These are phyloP conservation scores for Ispidina lecontei DNA, from an alignment of 2,797 vertebrate species.

Conservation along the genomic window DNA sequence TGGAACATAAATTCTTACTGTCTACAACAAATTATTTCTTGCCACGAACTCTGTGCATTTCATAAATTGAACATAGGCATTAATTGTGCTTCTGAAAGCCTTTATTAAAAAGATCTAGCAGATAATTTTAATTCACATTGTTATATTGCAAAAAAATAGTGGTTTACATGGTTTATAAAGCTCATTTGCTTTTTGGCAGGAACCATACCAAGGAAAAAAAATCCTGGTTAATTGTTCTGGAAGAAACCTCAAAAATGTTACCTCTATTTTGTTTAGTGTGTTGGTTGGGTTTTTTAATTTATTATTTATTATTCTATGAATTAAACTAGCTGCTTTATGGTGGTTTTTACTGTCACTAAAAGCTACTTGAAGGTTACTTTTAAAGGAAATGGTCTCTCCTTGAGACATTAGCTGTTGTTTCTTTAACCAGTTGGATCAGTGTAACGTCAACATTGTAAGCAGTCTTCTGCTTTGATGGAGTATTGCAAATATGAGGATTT, in stretches of 20 bases:
- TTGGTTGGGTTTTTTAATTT: background rate
- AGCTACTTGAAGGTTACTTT: background rate
- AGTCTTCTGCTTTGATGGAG: background rate
- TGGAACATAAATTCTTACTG: background rate
- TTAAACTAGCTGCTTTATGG: rapidly evolving
- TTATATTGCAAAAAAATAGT: background rate
- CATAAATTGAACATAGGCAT: background rate
- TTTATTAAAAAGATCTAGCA: background rate
- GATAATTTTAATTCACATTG: background rate
- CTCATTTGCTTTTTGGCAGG: background rate
- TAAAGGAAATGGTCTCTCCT: background rate
- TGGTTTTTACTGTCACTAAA: background rate
- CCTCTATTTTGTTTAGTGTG: background rate
- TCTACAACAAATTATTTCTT: background rate
- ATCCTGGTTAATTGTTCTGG: background rate
- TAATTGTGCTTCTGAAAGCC: background rate
- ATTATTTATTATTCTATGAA: background rate
- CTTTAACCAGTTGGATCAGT: background rate
- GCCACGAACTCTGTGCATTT: background rate
- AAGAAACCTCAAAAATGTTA: background rate
- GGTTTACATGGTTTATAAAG: background rate
- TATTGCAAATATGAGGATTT: rapidly evolving
- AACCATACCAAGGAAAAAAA: background rate
- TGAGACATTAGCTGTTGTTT: background rate
- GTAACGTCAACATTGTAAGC: background rate